phyloP scores from a whole-genome alignment of 92 coral and sea anemone species.

The Blastomussa wellsi region DNA sequence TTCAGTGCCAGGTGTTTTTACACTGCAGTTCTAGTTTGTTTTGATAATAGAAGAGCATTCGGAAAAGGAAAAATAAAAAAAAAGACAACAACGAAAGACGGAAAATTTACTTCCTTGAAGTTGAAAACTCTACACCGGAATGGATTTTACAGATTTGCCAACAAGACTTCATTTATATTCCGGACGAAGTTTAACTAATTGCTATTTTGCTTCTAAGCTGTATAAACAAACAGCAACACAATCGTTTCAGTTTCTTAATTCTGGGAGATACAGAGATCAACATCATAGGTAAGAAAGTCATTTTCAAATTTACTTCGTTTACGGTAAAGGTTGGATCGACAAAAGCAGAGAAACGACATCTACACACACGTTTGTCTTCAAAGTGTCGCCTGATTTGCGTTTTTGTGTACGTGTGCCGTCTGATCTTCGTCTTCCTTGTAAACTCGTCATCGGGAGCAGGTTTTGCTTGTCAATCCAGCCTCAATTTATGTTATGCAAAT shows the following conservation, averaged over 20 bases:
- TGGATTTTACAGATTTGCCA: background rate
- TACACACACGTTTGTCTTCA: background rate
- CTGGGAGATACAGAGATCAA: background rate
- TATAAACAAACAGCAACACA: slow-evolving; percentile 18
- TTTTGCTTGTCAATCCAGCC: background rate
- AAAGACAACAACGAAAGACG: background rate
- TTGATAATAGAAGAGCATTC: background rate
- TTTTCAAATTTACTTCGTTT: background rate
- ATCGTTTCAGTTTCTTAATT: background rate
- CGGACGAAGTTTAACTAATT: slow-evolving; percentile 1
- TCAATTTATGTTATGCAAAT: slow-evolving; percentile 38
- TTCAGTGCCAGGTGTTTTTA: background rate
- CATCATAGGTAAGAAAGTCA: slow-evolving; percentile 3
- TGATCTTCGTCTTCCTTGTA: background rate
- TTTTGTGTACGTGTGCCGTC: too few species aligned
- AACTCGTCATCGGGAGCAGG: background rate
- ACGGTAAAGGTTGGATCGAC: background rate
- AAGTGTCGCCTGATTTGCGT: background rate
- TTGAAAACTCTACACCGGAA: background rate
- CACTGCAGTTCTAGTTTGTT: background rate
- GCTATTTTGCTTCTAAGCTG: slow-evolving; percentile 34
- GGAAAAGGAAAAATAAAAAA: background rate
- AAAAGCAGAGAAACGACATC: background rate
- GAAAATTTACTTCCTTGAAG: background rate
- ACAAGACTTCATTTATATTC: background rate